These are phyloP conservation scores for Protosalanx chinensis DNA, from an alignment of 2,797 vertebrate genomes.

Conservation along the genomic window DNA sequence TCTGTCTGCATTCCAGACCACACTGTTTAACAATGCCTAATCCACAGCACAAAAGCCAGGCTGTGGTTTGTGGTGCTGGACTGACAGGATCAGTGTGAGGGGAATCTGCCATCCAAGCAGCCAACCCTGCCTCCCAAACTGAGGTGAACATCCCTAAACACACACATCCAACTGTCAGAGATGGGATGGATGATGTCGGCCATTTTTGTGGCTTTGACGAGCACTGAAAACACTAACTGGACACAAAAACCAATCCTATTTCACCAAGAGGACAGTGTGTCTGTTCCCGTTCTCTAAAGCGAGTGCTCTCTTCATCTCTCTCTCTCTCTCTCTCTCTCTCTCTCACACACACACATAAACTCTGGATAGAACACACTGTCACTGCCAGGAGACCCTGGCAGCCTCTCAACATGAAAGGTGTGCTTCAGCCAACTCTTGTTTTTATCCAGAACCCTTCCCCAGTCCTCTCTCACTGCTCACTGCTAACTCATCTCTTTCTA, in stretches of 20 bases:
- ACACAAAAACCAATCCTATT: slow-evolving; percentile 12
- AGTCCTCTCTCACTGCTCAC: not conserved
- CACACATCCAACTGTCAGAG: not conserved
- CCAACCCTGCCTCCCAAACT: not conserved
- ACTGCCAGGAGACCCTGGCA: slow-evolving; percentile 28
- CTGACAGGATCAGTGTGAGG: slow-evolving; percentile 27
- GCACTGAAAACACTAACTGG: slow-evolving; percentile 19
- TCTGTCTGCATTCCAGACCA: slow-evolving; percentile 47
- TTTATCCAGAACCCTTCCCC: not conserved
- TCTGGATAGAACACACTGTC: slow-evolving; percentile 21
- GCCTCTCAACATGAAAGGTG: slow-evolving; percentile 28
- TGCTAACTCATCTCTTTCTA: too few species aligned
- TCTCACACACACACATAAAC: slow-evolving; percentile 18
- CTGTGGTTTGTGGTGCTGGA: slow-evolving; percentile 16
- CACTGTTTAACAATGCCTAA: slow-evolving; percentile 43
- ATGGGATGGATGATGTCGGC: slow-evolving; percentile 8
- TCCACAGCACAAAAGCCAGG: slow-evolving; percentile 48
- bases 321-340: not conserved
- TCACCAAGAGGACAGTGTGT: slow-evolving; percentile 21
- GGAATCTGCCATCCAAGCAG: slow-evolving; percentile 3
- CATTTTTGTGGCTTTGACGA: slow-evolving; percentile 5
- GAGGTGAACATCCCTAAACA: not conserved
- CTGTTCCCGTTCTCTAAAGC: slow-evolving; percentile 1
- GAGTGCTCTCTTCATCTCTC: not conserved
- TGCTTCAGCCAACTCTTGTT: slow-evolving; percentile 13